A percentile compares a stretch with the other conserved stretches of the same genome.
These are phyloP conservation scores for Corythornis cristatus DNA, from an alignment of 2,113 vertebrate species.

Conservation along the genomic window DNA sequence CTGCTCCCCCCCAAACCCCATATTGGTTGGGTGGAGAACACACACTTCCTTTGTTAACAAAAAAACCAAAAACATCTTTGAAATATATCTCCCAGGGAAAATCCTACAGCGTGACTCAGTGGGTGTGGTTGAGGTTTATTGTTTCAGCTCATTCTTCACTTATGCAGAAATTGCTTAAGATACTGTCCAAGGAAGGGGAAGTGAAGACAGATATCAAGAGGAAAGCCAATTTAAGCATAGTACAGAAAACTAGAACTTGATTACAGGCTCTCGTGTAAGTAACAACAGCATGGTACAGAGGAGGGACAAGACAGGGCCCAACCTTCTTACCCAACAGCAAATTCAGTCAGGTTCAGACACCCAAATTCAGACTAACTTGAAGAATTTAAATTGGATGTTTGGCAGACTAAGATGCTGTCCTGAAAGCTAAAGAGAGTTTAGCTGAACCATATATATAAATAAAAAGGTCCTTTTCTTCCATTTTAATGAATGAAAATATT, in stretches of 20 bases:
- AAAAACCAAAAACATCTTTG: neutral
- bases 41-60: constrained; percentile 30
- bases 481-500: neutral
- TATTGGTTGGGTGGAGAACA: neutral
- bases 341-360: neutral
- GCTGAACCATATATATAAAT: neutral
- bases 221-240: neutral
- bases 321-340: neutral
- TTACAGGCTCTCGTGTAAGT: neutral
- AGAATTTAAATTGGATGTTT: neutral
- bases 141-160: neutral
- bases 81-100: neutral
- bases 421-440: neutral
- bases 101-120: constrained; percentile 21
- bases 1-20: neutral
- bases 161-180: constrained; percentile 1
- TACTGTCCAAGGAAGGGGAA: constrained; percentile 9
- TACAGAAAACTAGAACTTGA: neutral
- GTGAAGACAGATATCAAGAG: neutral
- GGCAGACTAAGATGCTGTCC: neutral
- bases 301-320: neutral
- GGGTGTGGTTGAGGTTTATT: constrained; percentile 17
- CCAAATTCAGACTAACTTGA: neutral
- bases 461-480: neutral
- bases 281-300: neutral